Evolutionary conservation across 2,113 vertebrate species (phyloP).

Genomic region (Hydrochoerus hydrochaeris): DNA sequence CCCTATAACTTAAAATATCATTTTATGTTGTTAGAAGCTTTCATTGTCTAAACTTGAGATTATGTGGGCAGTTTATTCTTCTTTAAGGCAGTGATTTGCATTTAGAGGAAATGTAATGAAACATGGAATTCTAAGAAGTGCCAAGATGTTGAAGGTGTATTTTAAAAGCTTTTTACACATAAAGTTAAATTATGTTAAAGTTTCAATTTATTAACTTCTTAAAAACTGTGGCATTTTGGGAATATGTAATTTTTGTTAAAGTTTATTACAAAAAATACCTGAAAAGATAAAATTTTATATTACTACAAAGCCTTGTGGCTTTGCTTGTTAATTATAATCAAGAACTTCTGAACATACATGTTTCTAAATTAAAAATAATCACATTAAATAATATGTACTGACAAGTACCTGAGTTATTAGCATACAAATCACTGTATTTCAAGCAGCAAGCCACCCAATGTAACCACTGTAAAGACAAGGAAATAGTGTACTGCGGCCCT

Average conservation of each 20-base stretch:
- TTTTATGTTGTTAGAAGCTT: constrained; percentile 49
- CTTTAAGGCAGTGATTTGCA: constrained; percentile 46
- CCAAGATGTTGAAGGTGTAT: not conserved
- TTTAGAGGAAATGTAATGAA: constrained; percentile 61
- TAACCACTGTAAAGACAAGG: not conserved
- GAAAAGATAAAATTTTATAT: constrained; percentile 36
- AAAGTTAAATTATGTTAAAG: constrained; percentile 47
- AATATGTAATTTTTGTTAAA: constrained; percentile 54
- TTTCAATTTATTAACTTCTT: constrained; percentile 5
- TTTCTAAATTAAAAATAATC: constrained; percentile 39
- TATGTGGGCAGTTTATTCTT: constrained; percentile 48
- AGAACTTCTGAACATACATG: not conserved
- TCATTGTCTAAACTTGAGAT: constrained; percentile 47
- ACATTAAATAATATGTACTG: not conserved
- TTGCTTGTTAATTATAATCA: not conserved
- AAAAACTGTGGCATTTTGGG: not conserved
- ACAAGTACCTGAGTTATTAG: not conserved
- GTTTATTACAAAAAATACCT: constrained; percentile 43
- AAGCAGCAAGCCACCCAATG: not conserved
- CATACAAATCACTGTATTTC: not conserved
- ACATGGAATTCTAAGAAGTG: constrained; percentile 62
- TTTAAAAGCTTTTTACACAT: constrained; percentile 26
- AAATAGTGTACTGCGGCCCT: not conserved
- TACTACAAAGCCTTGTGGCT: not conserved
- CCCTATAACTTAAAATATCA: constrained; percentile 61